Evolutionary conservation across 2,888 invertebrate species (phyloP).

Genomic region (Ophion slaviceki): DNA sequence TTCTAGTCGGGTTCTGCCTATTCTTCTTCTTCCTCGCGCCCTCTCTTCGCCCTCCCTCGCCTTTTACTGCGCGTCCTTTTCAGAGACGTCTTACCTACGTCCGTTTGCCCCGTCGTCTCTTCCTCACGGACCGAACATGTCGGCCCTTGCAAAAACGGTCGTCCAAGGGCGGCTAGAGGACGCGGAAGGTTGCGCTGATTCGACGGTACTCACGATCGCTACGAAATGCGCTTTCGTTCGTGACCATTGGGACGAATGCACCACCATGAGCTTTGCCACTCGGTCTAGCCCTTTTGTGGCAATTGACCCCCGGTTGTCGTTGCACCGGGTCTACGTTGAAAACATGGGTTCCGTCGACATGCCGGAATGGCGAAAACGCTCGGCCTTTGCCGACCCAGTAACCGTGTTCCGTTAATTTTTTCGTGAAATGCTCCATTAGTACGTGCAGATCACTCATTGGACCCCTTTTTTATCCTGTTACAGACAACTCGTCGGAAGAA

Average conservation of each 20-base stretch:
- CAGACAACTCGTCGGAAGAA: constrained; percentile 87
- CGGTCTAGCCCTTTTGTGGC: too few species aligned
- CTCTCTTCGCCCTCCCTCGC: constrained; percentile 62
- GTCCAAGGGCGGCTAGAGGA: constrained; percentile 19
- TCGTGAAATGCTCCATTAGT: not conserved
- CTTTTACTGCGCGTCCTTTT: constrained; percentile 65
- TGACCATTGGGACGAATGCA: too few species aligned
- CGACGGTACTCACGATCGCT: not conserved
- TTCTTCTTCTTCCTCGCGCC: constrained; percentile 44
- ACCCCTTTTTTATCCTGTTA: constrained; percentile 77
- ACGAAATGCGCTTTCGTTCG: not conserved
- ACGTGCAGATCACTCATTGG: not conserved
- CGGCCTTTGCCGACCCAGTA: too few species aligned
- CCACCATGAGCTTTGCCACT: too few species aligned
- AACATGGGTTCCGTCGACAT: too few species aligned
- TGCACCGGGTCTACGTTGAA: too few species aligned
- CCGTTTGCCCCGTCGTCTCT: constrained; percentile 55
- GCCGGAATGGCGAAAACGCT: too few species aligned
- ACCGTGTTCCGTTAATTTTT: too few species aligned
- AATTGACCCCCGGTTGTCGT: too few species aligned
- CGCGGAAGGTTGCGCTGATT: constrained; percentile 3
- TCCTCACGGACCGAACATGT: not conserved
- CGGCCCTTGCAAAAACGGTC: constrained; percentile 1
- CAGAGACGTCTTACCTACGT: constrained; percentile 57
- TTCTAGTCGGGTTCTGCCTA: constrained; percentile 7